Percentiles rank a stretch among this genome's conserved stretches.
These are phyloP conservation scores for Halcyon malimbica DNA, from an alignment of 2,113 vertebrate species.

Conservation along the genomic window DNA sequence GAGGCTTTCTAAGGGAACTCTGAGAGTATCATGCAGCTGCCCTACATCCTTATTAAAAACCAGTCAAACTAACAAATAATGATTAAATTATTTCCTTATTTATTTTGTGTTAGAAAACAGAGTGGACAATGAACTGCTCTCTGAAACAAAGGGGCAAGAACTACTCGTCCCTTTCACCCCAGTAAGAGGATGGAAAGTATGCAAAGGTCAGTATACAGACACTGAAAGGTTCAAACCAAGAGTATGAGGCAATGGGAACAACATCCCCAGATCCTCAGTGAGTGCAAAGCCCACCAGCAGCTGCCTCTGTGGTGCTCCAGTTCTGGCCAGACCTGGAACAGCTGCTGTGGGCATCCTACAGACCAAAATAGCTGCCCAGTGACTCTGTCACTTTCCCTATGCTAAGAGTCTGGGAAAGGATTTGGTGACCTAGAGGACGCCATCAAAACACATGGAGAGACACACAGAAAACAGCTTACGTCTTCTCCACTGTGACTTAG, in stretches of 20 bases:
- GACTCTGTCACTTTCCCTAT: background rate
- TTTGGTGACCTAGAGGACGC: background rate
- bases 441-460: background rate
- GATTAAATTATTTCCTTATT: conserved; percentile 56
- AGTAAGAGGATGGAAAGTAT: conserved; percentile 31
- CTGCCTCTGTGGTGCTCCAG: background rate
- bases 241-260: conserved; percentile 8
- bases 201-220: conserved; percentile 29
- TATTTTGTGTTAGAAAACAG: conserved; percentile 62
- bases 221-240: conserved; percentile 30
- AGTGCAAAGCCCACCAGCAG: background rate
- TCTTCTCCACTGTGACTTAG: background rate
- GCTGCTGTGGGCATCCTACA: background rate
- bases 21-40: background rate
- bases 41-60: conserved; percentile 20
- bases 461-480: background rate
- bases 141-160: conserved; percentile 55
- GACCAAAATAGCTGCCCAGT: background rate
- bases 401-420: background rate
- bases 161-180: conserved; percentile 7
- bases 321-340: background rate
- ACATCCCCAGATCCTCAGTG: background rate
- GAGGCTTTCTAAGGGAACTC: conserved; percentile 36
- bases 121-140: conserved; percentile 44
- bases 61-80: conserved; percentile 62